A percentile compares a stretch with the other conserved stretches of the same genome.
Evolutionary conservation across 2,888 invertebrate genomes (phyloP).

Genomic region (Ornithoptera alexandrae): DNA sequence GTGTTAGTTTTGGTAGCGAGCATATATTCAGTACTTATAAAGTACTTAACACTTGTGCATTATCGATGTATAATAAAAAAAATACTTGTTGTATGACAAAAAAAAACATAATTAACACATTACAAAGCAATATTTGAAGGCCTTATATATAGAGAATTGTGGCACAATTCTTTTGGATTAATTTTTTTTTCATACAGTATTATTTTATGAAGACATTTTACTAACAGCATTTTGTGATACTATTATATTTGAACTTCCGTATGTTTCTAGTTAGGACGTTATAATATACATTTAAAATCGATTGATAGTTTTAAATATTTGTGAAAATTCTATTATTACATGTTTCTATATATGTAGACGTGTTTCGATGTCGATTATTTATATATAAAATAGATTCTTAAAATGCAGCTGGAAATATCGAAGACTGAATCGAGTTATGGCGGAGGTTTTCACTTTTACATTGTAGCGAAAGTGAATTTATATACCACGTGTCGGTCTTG

Average conservation of each 20-base stretch:
- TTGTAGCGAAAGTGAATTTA: constrained; percentile 29
- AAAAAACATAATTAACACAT: constrained; percentile 32
- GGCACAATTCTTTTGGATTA: constrained; percentile 46
- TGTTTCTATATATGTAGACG: background rate
- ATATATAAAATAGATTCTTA: background rate
- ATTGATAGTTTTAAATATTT: background rate
- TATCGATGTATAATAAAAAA: constrained; percentile 32
- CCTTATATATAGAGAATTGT: constrained; percentile 52
- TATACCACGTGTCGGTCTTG: constrained; percentile 57
- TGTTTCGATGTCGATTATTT: constrained; percentile 1
- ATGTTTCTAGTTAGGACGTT: constrained; percentile 18
- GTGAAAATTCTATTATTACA: background rate
- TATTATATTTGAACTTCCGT: constrained; percentile 33
- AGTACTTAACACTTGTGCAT: constrained; percentile 56
- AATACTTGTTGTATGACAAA: constrained; percentile 28
- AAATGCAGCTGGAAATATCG: constrained; percentile 4
- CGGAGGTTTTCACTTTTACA: constrained; percentile 6
- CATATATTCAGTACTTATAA: constrained; percentile 62
- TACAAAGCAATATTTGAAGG: constrained; percentile 64
- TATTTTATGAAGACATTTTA: constrained; percentile 56
- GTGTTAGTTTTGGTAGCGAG: constrained; percentile 46
- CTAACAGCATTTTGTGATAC: constrained; percentile 56
- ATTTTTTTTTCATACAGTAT: constrained; percentile 56
- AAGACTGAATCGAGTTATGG: constrained; percentile 7
- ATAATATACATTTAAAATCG: background rate